Evolutionary conservation across 2,797 vertebrate genomes (phyloP).

Genomic region (Bucorvus abyssinicus): DNA sequence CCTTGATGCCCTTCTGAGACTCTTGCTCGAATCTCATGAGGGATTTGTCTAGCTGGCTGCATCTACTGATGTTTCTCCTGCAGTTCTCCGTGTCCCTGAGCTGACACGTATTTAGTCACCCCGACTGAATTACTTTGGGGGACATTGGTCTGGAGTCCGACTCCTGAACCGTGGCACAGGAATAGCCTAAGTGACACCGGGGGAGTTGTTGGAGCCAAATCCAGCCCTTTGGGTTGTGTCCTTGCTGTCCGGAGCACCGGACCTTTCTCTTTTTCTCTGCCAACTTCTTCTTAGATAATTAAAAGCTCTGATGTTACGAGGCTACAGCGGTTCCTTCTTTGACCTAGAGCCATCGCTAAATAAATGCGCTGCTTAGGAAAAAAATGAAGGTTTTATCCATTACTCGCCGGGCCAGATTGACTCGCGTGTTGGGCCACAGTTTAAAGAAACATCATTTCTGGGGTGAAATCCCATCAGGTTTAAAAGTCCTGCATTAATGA

Average conservation of each 20-base stretch:
- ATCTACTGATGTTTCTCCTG: neutral
- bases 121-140: neutral
- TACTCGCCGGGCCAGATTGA: neutral
- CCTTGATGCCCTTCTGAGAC: neutral
- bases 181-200: neutral
- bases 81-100: neutral
- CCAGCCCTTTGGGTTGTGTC: neutral
- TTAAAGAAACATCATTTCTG: neutral
- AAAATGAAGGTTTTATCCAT: neutral
- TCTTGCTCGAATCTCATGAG: neutral
- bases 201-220: neutral
- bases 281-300: too few relatives aligned
- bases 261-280: too few relatives aligned
- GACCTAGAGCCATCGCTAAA: neutral
- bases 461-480: neutral
- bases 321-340: neutral
- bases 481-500: neutral
- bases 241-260: too few relatives aligned
- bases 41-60: neutral
- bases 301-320: neutral
- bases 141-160: fast-evolving
- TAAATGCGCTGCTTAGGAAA: neutral
- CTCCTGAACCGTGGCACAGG: neutral
- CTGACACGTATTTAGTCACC: neutral
- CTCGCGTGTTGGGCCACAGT: neutral